These are phyloP conservation scores for Labia minor DNA, from an alignment of 2,888 invertebrate species.

Conservation along the genomic window DNA sequence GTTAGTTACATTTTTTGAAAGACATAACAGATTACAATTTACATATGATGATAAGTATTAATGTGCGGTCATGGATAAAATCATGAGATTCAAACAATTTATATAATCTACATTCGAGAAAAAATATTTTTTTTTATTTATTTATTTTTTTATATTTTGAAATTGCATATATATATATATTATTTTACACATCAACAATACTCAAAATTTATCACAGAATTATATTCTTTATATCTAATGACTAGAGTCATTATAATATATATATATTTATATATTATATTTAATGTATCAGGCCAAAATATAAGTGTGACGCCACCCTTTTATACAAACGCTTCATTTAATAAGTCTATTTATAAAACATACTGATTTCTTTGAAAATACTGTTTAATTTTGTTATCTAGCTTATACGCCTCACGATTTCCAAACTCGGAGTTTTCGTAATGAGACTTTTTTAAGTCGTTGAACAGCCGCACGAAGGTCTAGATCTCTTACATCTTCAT, in stretches of 20 bases:
- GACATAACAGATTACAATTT: not conserved
- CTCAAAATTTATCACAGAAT: not conserved
- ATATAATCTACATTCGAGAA: not conserved
- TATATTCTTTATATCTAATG: not conserved
- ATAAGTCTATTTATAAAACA: slow-evolving; percentile 16
- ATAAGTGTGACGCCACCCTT: not conserved
- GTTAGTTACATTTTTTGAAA: not conserved
- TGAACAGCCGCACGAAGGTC: slow-evolving; percentile 65
- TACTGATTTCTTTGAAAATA: slow-evolving; percentile 17
- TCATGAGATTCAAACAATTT: not conserved
- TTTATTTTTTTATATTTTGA: not conserved
- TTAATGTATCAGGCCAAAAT: not conserved
- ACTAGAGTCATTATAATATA: not conserved
- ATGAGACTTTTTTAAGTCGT: slow-evolving; percentile 65
- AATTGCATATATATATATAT: not conserved
- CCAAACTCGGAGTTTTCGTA: slow-evolving; percentile 69
- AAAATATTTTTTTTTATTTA: not conserved
- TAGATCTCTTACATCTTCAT: slow-evolving; percentile 49
- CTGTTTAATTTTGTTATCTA: not conserved
- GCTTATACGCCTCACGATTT: slow-evolving; percentile 48
- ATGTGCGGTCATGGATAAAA: not conserved
- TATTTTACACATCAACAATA: slow-evolving; percentile 4
- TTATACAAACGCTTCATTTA: no score
- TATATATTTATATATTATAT: no score
- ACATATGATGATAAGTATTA: not conserved